These are phyloP conservation scores for Tachysurus vachellii DNA, from an alignment of 2,113 vertebrate genomes.

Conservation along the genomic window DNA sequence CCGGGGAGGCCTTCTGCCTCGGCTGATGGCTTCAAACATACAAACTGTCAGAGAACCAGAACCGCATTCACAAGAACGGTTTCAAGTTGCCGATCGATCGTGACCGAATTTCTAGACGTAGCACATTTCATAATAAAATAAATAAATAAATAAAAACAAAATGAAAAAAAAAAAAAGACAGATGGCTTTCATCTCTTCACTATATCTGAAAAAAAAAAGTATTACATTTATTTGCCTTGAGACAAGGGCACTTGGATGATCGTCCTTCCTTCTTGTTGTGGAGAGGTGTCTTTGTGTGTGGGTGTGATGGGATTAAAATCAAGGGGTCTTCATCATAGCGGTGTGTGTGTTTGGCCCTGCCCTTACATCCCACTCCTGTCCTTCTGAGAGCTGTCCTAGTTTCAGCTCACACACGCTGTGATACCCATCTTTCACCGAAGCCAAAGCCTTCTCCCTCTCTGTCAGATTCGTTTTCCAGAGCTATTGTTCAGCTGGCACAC, in stretches of 20 bases:
- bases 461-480: constrained; percentile 58
- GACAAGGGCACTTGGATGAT: constrained; percentile 48
- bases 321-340: constrained; percentile 43
- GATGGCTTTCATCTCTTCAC: constrained; percentile 33
- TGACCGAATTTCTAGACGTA: background rate
- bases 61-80: constrained; percentile 51
- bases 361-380: constrained; percentile 44
- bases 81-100: constrained; percentile 27
- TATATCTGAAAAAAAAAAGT: background rate
- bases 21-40: constrained; percentile 63
- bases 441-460: constrained; percentile 41
- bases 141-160: background rate
- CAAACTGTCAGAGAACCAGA: constrained; percentile 49
- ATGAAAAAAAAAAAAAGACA: background rate
- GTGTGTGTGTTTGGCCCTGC: constrained; percentile 33
- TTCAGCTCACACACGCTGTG: constrained; percentile 58
- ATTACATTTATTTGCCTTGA: constrained; percentile 16
- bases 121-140: background rate
- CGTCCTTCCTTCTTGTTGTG: constrained; percentile 26
- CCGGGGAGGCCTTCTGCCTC: constrained; percentile 61
- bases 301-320: constrained; percentile 36
- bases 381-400: constrained; percentile 70
- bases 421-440: constrained; percentile 64
- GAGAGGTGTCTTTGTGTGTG: constrained; percentile 9
- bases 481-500: constrained; percentile 38